phyloP scores from a whole-genome alignment of 2,797 vertebrate genomes.

The Euphonia xanthogaster region DNA sequence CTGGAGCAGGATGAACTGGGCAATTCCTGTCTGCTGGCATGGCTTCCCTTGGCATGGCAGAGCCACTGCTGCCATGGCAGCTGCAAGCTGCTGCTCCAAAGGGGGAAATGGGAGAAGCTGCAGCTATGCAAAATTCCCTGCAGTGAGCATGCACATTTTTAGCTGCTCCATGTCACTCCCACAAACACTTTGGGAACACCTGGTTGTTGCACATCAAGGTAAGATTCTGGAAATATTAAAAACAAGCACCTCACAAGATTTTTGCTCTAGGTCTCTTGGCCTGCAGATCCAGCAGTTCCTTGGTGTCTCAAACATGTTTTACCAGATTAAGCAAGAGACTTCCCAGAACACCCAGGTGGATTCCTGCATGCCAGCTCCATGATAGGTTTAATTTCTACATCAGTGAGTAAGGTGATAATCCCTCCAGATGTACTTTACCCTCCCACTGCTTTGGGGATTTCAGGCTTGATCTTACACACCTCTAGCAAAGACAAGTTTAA shows the following conservation, averaged over 20 bases:
- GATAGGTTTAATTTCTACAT: not conserved
- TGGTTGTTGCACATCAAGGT: not conserved
- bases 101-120: slow-evolving; percentile 9
- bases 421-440: slow-evolving; percentile 1
- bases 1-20: not conserved
- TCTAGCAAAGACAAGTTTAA: not conserved
- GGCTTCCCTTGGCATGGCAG: not conserved
- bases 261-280: not conserved
- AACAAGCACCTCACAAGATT: not conserved
- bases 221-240: not conserved
- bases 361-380: not conserved
- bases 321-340: not conserved
- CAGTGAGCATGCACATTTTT: not conserved
- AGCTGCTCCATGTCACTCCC: not conserved
- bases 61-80: not conserved
- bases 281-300: not conserved
- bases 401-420: not conserved
- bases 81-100: not conserved
- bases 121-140: not conserved
- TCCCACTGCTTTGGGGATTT: not conserved
- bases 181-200: not conserved
- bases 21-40: not conserved
- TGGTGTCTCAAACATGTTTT: not conserved
- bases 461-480: not conserved
- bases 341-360: not conserved